Percentiles rank a stretch among this genome's conserved stretches.
Conservation (phyloP, 2,888 invertebrate genomes). For the Andrena fulva region DNA sequence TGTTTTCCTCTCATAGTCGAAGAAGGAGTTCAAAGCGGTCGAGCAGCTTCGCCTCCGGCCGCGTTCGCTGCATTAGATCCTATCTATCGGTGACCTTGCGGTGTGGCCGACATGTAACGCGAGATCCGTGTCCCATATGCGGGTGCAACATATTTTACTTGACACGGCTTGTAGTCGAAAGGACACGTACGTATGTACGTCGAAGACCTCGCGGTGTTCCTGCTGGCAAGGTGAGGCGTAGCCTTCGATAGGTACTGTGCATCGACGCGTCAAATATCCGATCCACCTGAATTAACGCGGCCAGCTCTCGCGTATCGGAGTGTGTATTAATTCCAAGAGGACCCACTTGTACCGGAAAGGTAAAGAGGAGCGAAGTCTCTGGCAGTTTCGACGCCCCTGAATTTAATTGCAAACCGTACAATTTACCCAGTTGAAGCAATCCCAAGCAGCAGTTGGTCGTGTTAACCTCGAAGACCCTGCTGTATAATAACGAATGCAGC, state of each 20-base stretch:
- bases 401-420: neutral
- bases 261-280: slow-evolving; percentile 55
- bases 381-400: neutral
- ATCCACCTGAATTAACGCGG: slow-evolving; percentile 48
- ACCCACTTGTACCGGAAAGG: neutral
- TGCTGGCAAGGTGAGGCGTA: slow-evolving; percentile 33
- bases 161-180: slow-evolving; percentile 55
- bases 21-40: slow-evolving; percentile 10
- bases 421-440: neutral
- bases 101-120: slow-evolving; percentile 71
- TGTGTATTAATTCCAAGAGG: neutral
- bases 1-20: slow-evolving; percentile 10
- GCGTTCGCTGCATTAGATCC: slow-evolving; percentile 64
- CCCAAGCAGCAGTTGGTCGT: neutral
- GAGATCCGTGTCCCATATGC: slow-evolving; percentile 78
- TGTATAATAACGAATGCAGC: slow-evolving; percentile 21
- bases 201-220: slow-evolving; percentile 32
- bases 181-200: slow-evolving; percentile 23
- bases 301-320: slow-evolving; percentile 49
- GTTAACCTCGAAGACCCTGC: slow-evolving; percentile 37
- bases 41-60: slow-evolving; percentile 31
- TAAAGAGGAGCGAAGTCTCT: neutral
- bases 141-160: slow-evolving; percentile 72
- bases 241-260: slow-evolving; percentile 48
- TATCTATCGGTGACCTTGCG: slow-evolving; percentile 77